phyloP scores from a whole-genome alignment of 1,140 invertebrate genomes.

The Asobara japonica region DNA sequence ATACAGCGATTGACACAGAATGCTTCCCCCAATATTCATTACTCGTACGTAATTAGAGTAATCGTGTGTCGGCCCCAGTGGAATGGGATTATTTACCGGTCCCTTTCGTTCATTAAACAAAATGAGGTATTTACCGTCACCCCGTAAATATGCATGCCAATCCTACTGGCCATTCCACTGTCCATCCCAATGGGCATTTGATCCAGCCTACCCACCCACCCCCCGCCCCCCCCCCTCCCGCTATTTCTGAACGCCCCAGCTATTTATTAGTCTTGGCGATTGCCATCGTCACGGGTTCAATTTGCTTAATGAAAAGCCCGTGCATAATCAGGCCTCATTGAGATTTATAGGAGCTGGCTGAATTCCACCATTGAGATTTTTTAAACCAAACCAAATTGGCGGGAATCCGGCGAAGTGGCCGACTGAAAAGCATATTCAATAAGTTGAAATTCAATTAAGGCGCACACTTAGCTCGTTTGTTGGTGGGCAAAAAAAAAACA shows the following conservation, averaged over 20 bases:
- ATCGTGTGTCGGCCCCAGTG: background rate
- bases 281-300: conserved; percentile 1
- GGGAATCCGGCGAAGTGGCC: conserved; percentile 37
- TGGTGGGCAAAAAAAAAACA: conserved; percentile 10
- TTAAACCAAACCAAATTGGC: conserved; percentile 34
- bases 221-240: background rate
- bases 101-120: conserved; percentile 44
- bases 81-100: conserved; percentile 46
- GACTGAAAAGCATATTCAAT: conserved; percentile 62
- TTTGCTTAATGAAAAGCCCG: conserved; percentile 15
- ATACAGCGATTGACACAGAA: background rate
- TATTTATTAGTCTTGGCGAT: conserved; percentile 8
- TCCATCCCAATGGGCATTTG: background rate
- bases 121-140: conserved; percentile 48
- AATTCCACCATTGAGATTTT: background rate
- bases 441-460: conserved; percentile 66
- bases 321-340: background rate
- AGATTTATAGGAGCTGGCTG: background rate
- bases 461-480: conserved; percentile 49
- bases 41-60: background rate
- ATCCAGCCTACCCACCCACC: background rate
- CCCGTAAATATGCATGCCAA: conserved; percentile 39
- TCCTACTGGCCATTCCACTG: background rate
- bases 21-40: conserved; percentile 1
- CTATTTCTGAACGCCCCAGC: background rate